Percentiles rank a stretch among this genome's conserved stretches.
Evolutionary conservation across 2,797 vertebrate genomes (phyloP).

Genomic region (Kryptopterus vitreolus): DNA sequence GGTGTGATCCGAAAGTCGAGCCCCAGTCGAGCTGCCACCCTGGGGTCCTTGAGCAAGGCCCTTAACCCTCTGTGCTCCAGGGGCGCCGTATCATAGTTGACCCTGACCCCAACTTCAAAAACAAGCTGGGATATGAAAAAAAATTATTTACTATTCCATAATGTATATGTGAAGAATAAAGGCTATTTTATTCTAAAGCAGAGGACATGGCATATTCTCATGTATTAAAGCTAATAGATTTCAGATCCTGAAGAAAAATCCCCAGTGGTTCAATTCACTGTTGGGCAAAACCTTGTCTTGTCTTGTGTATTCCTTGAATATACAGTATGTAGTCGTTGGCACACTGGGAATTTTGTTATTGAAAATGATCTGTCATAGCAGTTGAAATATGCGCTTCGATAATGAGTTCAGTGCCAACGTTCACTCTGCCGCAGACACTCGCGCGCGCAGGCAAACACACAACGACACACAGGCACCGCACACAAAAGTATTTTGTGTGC

Average conservation of each 20-base stretch:
- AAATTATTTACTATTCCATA: too few species aligned
- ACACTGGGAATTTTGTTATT: conserved; percentile 8
- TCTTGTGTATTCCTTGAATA: neutral
- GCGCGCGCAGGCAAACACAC: neutral
- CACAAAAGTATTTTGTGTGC: neutral
- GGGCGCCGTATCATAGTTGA: too few species aligned
- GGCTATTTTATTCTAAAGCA: too few species aligned
- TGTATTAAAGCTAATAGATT: neutral
- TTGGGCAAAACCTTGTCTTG: neutral
- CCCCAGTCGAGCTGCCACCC: too few species aligned
- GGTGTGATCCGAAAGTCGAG: neutral
- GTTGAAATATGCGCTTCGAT: neutral
- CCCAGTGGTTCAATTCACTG: neutral
- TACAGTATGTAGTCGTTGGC: conserved; percentile 3
- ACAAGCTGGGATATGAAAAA: too few species aligned
- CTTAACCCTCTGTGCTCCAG: too few species aligned
- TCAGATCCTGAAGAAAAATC: neutral
- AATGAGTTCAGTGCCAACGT: neutral
- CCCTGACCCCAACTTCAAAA: too few species aligned
- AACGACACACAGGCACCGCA: neutral
- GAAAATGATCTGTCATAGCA: neutral
- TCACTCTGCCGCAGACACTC: neutral
- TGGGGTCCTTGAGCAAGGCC: too few species aligned
- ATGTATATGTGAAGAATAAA: too few species aligned
- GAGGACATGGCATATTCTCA: neutral